phyloP scores from a whole-genome alignment of 2,888 invertebrate genomes.

The Leucoptera coffeella region DNA sequence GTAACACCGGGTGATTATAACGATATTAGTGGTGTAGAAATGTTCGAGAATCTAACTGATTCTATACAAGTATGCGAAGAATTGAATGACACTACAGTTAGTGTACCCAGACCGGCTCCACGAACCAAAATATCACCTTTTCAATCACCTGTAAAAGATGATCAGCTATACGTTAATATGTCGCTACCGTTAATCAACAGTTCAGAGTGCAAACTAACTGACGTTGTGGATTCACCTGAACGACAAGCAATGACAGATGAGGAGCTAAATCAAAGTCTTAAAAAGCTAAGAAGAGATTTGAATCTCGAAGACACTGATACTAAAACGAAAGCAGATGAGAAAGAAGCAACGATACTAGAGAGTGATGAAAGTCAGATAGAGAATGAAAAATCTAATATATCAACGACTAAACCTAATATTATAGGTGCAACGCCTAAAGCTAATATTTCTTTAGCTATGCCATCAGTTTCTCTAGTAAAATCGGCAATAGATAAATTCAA shows the following conservation, averaged over 20 bases:
- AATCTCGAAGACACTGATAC: conserved; percentile 11
- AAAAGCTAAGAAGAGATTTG: conserved; percentile 5
- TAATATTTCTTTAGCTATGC: conserved; percentile 20
- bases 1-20: conserved; percentile 23
- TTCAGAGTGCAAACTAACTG: conserved; percentile 17
- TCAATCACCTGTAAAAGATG: conserved; percentile 28
- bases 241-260: conserved; percentile 16
- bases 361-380: conserved; percentile 9
- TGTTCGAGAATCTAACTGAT: conserved; percentile 61
- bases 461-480: conserved; percentile 39
- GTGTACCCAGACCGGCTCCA: conserved; percentile 55
- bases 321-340: conserved; percentile 8
- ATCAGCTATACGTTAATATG: conserved; percentile 55
- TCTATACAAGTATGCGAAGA: conserved; percentile 62
- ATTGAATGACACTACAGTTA: conserved; percentile 25
- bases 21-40: conserved; percentile 31
- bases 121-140: conserved; percentile 36
- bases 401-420: conserved; percentile 33
- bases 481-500: conserved; percentile 36
- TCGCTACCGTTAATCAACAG: conserved; percentile 42
- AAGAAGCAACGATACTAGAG: conserved; percentile 5
- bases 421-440: conserved; percentile 40
- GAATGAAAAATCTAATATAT: too few relatives aligned
- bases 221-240: conserved; percentile 27
- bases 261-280: background rate